Base-by-base conservation (phyloP, 1,140 invertebrate genomes). In the Panonychus citri region DNA sequence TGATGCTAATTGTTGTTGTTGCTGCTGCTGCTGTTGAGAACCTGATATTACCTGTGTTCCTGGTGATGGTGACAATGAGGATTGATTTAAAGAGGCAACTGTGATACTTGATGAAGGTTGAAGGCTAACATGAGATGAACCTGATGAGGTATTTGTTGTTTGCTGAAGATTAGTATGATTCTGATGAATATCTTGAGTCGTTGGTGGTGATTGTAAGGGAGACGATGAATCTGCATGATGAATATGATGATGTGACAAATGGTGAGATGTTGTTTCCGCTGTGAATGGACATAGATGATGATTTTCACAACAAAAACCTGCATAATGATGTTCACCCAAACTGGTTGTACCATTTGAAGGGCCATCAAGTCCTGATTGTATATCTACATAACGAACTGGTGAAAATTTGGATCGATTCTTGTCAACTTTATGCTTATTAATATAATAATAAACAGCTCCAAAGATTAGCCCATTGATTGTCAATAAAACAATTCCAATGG, bases 391-490 rank as follows among this genome's bases (percentile, higher is more conserved):
- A 19, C 24, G n/a, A 46, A 21, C n/a, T n/a, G n/a, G n/a, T 2
- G 43, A 21, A 24, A 15, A 46, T 46, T 24, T n/a, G 21, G 13
- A 10, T 21, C 21, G n/a, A n/a, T 51, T 27, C 24, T 51, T 27
- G 1, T 30, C 25, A 17, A 21, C 24, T 17, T n/a, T 10, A 13
- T 51, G 24, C 25, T 51, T 51, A n/a, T 51, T 51, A 28, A 51
- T 17, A 27, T 51, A 30, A 27, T 51, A 51, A n/a, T 51, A 51
- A 10, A 51, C 49, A 27, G 17, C 86, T 42, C 85, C 85, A 65
- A 93, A 91, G 53, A 94, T 88, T 2, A 93, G 74, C 12, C 93
- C 78, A 67, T 95, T 95, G 2, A 94, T 74, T 13, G 93, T 74
- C 4, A 95, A 74, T 8, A 90, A 74, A 43, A 83, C 79, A 65